Percentiles rank a stretch among this genome's conserved stretches.
phyloP scores from a whole-genome alignment of 1,140 invertebrate genomes.

The Atta colombica region DNA sequence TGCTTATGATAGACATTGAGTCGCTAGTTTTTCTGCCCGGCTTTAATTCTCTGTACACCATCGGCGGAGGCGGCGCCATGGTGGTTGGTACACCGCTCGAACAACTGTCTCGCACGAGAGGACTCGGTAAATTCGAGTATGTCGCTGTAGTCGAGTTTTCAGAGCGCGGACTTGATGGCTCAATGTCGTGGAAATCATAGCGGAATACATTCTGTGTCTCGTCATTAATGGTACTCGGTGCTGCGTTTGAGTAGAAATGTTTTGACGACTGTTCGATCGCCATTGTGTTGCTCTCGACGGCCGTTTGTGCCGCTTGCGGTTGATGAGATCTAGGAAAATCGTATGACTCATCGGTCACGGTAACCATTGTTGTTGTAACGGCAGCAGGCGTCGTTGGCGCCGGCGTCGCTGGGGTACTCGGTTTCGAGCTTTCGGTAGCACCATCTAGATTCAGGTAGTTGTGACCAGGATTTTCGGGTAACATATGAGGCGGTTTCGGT shows the following conservation, averaged over 20 bases:
- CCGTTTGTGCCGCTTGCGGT: constrained; percentile 80
- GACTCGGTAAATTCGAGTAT: constrained; percentile 88
- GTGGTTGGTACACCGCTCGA: constrained; percentile 74
- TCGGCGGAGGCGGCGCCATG: constrained; percentile 88
- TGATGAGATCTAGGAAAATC: constrained; percentile 91
- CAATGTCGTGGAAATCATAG: constrained; percentile 88
- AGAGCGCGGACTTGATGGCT: constrained; percentile 87
- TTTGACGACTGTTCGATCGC: constrained; percentile 81
- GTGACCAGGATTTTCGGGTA: constrained; percentile 84
- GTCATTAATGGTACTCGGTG: constrained; percentile 88
- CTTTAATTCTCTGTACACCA: constrained; percentile 91
- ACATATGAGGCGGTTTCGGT: constrained; percentile 91
- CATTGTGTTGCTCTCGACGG: constrained; percentile 74
- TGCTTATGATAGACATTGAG: constrained; percentile 85
- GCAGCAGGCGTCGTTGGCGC: constrained; percentile 80
- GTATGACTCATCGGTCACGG: constrained; percentile 89
- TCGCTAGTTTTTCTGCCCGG: constrained; percentile 90
- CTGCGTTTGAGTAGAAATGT: constrained; percentile 92
- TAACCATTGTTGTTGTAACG: constrained; percentile 72
- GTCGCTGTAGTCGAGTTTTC: constrained; percentile 86
- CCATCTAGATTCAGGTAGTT: constrained; percentile 88
- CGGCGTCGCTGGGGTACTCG: constrained; percentile 82
- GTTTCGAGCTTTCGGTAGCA: constrained; percentile 83
- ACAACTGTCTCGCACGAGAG: constrained; percentile 83
- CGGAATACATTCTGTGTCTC: constrained; percentile 87